phyloP scores from a whole-genome alignment of 1,140 invertebrate genomes.

The Thalassaphorura encarpata region DNA sequence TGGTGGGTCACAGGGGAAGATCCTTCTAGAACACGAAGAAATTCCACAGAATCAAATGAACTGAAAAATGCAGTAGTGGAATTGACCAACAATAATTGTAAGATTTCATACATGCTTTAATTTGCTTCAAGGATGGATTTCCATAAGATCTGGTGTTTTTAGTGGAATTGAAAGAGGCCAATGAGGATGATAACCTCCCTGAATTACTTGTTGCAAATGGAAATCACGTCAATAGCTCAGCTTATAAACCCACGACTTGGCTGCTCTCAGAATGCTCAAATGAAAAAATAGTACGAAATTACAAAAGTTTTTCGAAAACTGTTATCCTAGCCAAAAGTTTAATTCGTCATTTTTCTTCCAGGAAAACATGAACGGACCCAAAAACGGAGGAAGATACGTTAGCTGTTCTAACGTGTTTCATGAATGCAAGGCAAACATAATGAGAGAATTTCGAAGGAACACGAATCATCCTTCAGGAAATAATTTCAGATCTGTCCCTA shows the following conservation, averaged over 20 bases:
- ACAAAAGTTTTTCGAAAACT: not conserved
- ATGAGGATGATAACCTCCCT: not conserved
- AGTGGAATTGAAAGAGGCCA: not conserved
- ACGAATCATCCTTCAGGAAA: not conserved
- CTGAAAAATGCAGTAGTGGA: too few species aligned
- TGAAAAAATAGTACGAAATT: constrained; percentile 2
- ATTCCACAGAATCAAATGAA: constrained; percentile 30
- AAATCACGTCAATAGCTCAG: not conserved
- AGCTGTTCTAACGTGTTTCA: constrained; percentile 25
- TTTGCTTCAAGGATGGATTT: not conserved
- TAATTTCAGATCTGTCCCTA: constrained; percentile 21
- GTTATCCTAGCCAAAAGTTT: not conserved
- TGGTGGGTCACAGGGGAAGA: constrained; percentile 60
- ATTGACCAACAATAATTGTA: constrained; percentile 9
- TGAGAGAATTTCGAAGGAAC: constrained; percentile 18
- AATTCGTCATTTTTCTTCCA: not conserved
- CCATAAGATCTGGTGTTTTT: not conserved
- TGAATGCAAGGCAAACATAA: constrained; percentile 24
- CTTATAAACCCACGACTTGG: constrained; percentile 25
- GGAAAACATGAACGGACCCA: constrained; percentile 5
- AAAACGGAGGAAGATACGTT: constrained; percentile 14
- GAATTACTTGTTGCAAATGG: too few species aligned
- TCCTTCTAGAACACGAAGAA: constrained; percentile 33
- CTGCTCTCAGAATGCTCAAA: constrained; percentile 19
- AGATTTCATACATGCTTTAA: not conserved